Evolutionary conservation across 2,113 vertebrate species (phyloP).

Genomic region (Hassar affinis): DNA sequence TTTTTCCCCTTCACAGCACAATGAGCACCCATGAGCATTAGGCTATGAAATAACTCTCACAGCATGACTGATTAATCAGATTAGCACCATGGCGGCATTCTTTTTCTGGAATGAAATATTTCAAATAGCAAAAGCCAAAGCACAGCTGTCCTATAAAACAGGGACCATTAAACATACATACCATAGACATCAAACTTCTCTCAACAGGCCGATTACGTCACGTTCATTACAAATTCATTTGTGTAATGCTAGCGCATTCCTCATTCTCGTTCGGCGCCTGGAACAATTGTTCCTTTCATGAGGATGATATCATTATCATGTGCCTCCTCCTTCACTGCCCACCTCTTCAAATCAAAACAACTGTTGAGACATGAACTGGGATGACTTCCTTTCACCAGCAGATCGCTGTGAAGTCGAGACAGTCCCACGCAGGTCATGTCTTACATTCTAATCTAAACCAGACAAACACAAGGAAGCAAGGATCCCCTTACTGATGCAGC

Average conservation of each 20-base stretch:
- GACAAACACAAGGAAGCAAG: slow-evolving; percentile 26
- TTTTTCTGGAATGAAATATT: slow-evolving; percentile 13
- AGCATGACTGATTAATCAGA: slow-evolving; percentile 32
- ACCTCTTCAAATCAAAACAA: slow-evolving; percentile 47
- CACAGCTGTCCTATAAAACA: neutral
- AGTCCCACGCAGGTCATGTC: neutral
- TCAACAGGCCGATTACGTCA: neutral
- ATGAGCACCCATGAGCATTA: slow-evolving; percentile 1
- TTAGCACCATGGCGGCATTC: slow-evolving; percentile 12
- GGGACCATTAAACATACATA: neutral
- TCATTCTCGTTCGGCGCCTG: slow-evolving; percentile 27
- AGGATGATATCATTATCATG: slow-evolving; percentile 51
- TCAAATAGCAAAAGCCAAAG: slow-evolving; percentile 3
- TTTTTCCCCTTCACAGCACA: neutral
- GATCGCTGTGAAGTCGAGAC: neutral
- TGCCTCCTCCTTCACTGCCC: slow-evolving; percentile 39
- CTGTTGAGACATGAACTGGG: slow-evolving; percentile 7
- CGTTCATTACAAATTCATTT: slow-evolving; percentile 9
- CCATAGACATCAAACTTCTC: slow-evolving; percentile 1
- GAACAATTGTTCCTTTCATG: slow-evolving; percentile 52
- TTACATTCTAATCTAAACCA: slow-evolving; percentile 25
- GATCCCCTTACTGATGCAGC: neutral
- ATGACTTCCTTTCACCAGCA: neutral
- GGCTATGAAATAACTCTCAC: neutral
- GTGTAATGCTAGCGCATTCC: neutral